Conservation (phyloP, 2,888 invertebrate species). For the Ommatoiulus sabulosus region DNA sequence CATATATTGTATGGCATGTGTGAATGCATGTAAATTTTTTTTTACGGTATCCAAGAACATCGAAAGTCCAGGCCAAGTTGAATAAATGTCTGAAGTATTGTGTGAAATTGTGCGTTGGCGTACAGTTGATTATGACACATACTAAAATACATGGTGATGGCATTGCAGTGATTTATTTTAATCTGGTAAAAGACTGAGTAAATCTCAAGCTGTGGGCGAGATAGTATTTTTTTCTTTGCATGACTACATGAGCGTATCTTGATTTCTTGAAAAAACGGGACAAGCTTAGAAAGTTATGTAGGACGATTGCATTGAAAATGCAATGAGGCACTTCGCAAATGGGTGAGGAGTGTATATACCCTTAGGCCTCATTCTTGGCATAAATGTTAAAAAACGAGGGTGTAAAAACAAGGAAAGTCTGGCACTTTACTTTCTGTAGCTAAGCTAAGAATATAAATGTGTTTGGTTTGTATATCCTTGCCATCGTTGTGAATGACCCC, state of each 20-base stretch:
- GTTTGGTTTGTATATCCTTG: no score
- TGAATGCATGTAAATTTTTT: no score
- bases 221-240: background rate
- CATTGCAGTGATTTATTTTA: slow-evolving; percentile 59
- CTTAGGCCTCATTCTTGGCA: background rate
- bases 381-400: background rate
- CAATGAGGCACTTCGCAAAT: background rate
- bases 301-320: background rate
- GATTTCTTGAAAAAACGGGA: background rate
- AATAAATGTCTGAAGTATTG: background rate
- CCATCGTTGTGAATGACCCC: no score
- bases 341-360: background rate
- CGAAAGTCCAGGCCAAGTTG: background rate
- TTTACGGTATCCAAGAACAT: no score
- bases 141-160: slow-evolving; percentile 40
- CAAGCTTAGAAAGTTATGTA: background rate
- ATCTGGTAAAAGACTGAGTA: background rate
- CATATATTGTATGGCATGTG: no score
- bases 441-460: no score
- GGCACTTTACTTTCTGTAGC: background rate
- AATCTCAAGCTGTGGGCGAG: background rate
- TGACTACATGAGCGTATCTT: background rate
- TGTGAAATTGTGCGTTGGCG: slow-evolving; percentile 1
- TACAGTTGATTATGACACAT: background rate
- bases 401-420: background rate